These are phyloP conservation scores for Merodon equestris DNA, from an alignment of 2,888 invertebrate genomes.

Conservation along the genomic window DNA sequence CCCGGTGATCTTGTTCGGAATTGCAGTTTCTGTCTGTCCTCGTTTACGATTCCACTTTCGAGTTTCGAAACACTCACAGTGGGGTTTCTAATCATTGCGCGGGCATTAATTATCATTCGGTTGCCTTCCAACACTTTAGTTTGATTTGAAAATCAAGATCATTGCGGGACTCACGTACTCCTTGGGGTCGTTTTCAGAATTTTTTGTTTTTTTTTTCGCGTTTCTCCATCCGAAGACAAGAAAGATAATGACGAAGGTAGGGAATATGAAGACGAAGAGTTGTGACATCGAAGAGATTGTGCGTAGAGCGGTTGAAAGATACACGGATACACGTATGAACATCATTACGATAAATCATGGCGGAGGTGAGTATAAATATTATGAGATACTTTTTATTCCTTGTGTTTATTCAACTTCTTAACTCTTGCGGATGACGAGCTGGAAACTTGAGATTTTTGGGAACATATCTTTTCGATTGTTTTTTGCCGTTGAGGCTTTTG, in stretches of 20 bases:
- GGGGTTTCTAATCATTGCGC: constrained; percentile 63
- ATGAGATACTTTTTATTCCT: constrained; percentile 12
- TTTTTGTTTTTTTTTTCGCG: constrained; percentile 43
- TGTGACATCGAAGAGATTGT: constrained; percentile 50
- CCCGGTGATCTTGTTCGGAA: constrained; percentile 36
- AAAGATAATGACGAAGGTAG: background rate
- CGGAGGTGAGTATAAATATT: constrained; percentile 51
- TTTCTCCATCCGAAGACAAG: constrained; percentile 26
- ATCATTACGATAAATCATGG: constrained; percentile 62
- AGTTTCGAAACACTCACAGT: constrained; percentile 41
- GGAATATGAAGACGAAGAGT: constrained; percentile 37
- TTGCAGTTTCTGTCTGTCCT: constrained; percentile 35
- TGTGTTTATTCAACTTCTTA: no score
- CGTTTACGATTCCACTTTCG: no score
- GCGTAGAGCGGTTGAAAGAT: constrained; percentile 29
- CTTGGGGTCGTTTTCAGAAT: constrained; percentile 7
- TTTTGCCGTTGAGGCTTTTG: constrained; percentile 29
- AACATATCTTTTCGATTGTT: constrained; percentile 15
- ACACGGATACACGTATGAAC: background rate
- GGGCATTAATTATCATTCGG: constrained; percentile 54
- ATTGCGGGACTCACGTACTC: constrained; percentile 46
- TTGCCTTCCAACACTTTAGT: background rate
- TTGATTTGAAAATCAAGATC: constrained; percentile 54
- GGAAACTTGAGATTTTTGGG: constrained; percentile 64
- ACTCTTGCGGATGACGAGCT: constrained; percentile 25